Percentiles rank a stretch among this genome's conserved stretches.
Evolutionary conservation across 2,888 invertebrate genomes (phyloP).

Genomic region (Chrysomela aeneicollis): DNA sequence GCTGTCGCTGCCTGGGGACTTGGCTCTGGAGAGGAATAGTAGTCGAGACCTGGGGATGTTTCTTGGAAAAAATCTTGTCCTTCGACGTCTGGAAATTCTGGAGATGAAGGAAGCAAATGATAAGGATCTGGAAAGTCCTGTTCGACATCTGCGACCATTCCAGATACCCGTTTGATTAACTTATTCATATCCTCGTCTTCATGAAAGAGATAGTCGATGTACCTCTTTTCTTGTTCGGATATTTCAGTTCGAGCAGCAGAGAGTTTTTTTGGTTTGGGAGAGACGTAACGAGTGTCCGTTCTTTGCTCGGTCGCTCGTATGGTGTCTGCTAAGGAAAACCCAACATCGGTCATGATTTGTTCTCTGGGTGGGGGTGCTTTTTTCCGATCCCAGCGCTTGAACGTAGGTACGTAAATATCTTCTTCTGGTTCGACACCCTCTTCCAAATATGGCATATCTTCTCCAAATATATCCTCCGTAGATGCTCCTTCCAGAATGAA

Average conservation of each 20-base stretch:
- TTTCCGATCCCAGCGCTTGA: background rate
- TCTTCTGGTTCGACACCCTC: background rate
- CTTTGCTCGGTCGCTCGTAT: background rate
- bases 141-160: conserved; percentile 21
- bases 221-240: conserved; percentile 4
- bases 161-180: conserved; percentile 22
- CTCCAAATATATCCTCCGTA: background rate
- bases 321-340: background rate
- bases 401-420: background rate
- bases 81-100: background rate
- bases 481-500: background rate
- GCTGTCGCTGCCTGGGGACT: too few relatives aligned
- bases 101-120: background rate
- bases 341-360: background rate
- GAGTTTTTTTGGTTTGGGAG: background rate
- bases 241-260: background rate
- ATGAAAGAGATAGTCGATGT: conserved; percentile 28
- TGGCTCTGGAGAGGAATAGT: background rate
- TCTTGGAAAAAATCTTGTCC: background rate
- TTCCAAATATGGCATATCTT: background rate
- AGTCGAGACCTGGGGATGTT: background rate
- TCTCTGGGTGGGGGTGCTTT: too few relatives aligned
- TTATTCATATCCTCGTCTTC: conserved; percentile 23
- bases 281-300: background rate
- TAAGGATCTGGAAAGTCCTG: conserved; percentile 25